Conservation (phyloP, 1,140 invertebrate species). For the Nasonia vitripennis region DNA sequence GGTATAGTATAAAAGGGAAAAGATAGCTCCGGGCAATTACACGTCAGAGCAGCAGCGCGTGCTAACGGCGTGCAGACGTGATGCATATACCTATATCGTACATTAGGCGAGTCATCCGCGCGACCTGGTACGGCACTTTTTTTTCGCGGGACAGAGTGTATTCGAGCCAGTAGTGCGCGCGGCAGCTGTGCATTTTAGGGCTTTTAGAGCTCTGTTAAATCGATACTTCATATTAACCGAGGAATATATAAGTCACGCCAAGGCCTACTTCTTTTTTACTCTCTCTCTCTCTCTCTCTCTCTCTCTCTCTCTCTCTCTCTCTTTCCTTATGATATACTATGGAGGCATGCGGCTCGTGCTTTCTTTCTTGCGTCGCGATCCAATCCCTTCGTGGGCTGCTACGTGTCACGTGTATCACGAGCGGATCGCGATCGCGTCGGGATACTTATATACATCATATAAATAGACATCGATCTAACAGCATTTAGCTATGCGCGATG, state of each 20-base stretch:
- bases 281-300: background rate
- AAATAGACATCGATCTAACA: background rate
- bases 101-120: background rate
- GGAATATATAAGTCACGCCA: slow-evolving; percentile 35
- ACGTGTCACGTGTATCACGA: background rate
- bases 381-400: background rate
- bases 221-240: slow-evolving; percentile 45
- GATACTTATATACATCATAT: background rate
- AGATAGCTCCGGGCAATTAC: background rate
- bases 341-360: background rate
- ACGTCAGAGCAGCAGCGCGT: background rate
- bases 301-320: no score
- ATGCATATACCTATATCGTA: background rate
- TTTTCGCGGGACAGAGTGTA: slow-evolving; percentile 11
- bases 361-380: background rate
- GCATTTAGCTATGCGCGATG: background rate
- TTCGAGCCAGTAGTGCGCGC: no score
- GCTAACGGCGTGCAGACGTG: background rate
- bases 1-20: background rate
- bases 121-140: slow-evolving; percentile 21
- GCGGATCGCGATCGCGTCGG: background rate
- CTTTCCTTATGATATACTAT: no score
- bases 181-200: slow-evolving; percentile 16
- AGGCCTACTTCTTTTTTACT: slow-evolving; percentile 42
- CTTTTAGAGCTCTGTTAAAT: slow-evolving; percentile 46